Conservation (phyloP, 2,113 vertebrate species). For the Cyphomyrus discorhynchus region DNA sequence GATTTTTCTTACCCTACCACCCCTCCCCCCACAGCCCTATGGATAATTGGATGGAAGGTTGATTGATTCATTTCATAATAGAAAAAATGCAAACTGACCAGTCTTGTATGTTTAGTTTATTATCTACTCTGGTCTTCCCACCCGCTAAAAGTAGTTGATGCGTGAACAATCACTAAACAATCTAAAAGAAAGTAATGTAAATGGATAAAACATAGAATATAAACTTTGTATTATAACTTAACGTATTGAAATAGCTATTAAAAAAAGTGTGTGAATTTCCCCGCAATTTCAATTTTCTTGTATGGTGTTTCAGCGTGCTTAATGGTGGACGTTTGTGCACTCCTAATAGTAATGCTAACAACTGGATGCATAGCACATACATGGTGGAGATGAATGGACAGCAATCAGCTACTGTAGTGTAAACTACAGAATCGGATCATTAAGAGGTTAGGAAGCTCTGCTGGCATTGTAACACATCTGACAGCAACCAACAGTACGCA, state of each 20-base stretch:
- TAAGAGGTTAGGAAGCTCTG: not conserved
- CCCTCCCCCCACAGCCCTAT: not conserved
- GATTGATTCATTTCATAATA: not conserved
- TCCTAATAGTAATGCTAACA: not conserved
- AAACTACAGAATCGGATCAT: not conserved
- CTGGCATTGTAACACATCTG: slow-evolving; percentile 9
- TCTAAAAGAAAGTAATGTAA: not conserved
- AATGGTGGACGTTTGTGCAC: not conserved
- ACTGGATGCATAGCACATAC: not conserved
- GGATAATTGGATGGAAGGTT: not conserved
- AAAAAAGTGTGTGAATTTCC: not conserved
- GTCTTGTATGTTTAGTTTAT: not conserved
- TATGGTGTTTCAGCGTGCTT: not conserved
- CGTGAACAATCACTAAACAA: not conserved
- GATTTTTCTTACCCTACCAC: not conserved
- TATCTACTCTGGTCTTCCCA: not conserved
- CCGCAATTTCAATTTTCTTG: not conserved
- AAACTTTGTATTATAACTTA: not conserved
- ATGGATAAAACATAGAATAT: not conserved
- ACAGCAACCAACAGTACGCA: slow-evolving; percentile 9
- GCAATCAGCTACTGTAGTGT: not conserved
- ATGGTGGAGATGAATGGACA: not conserved
- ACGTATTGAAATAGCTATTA: not conserved
- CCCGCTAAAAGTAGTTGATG: not conserved
- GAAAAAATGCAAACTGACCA: not conserved